Evolutionary conservation across 2,888 invertebrate genomes (phyloP), one percentile per base, ranked within the genome.

Genomic region (Torymus texanus): DNA sequence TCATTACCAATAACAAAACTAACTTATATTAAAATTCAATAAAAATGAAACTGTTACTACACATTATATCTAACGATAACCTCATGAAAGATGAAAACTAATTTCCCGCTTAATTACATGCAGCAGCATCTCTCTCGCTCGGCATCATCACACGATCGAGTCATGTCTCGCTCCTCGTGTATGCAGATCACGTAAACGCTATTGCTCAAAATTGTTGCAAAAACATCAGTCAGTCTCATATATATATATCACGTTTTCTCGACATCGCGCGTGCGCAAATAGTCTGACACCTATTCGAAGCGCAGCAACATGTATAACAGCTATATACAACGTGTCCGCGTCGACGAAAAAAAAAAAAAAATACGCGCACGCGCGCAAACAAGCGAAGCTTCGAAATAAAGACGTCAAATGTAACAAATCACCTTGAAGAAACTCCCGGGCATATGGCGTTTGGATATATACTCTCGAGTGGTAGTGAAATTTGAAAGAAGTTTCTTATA

Each of bases 191-290:
- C 16, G 50, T 70, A 56, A 56, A 51, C 21, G 63, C 11, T 62
- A 16, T 77, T 71, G 56, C 70, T 75, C 8, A 77, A 77, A 77
- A 51, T 16, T 4, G 16, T 77, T 77, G 65, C 53, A 66, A 72
- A 66, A 77, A 51, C 51, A 13, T 65, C 18, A 59, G 65, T 65
- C 41, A 63, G 51, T 58, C 51, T 4, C 10, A 41, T 5, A 41
- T 41, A 53, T 53, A 53, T 75, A 56, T 68, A n/a, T 24, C 11
- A 13, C 51, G 18, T 55, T 29, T 21, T 24, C 16, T 29, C 21
- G 11, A 21, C 16, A 24, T 58, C 58, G 13, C 24, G 21, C 24
- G 41, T 8, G 41, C 10, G 41, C 41, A 41, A 41, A 41, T 41
- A 41, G 41, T 61, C 24, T 51, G 10, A 29, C 41, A 59, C 58